Conservation (phyloP, 2,797 vertebrate species). For the Craterocephalus amniculus region DNA sequence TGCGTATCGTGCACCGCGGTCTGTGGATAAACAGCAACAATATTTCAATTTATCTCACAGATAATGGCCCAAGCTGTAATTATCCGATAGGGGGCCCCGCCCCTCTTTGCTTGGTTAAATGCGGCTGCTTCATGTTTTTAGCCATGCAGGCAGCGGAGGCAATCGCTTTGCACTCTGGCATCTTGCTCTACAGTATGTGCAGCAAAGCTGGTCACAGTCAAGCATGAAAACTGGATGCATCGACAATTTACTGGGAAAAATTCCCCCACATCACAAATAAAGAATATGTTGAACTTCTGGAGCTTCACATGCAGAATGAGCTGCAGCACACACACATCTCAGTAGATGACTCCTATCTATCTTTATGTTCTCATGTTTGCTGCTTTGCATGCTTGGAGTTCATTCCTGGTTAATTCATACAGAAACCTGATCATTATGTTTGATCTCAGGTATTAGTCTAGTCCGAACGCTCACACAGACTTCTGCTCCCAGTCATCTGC, state of each 20-base stretch:
- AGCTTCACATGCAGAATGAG: slow-evolving; percentile 23
- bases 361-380: slow-evolving; percentile 20
- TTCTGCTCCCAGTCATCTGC: too few species aligned
- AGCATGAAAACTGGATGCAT: slow-evolving; percentile 36
- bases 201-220: slow-evolving; percentile 34
- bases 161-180: background rate
- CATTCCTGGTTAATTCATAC: slow-evolving; percentile 45
- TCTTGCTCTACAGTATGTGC: slow-evolving; percentile 20
- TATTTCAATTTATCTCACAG: too few species aligned
- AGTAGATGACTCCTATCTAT: background rate
- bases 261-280: slow-evolving; percentile 26
- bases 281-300: slow-evolving; percentile 34
- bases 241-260: slow-evolving; percentile 28
- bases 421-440: slow-evolving; percentile 44
- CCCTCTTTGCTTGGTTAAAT: too few species aligned
- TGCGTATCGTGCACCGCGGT: too few species aligned
- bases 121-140: too few species aligned
- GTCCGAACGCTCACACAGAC: slow-evolving; percentile 36
- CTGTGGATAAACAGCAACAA: too few species aligned
- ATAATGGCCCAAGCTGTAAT: too few species aligned
- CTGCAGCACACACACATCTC: slow-evolving; percentile 9
- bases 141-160: too few species aligned
- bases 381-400: slow-evolving; percentile 44
- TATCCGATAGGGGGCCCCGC: too few species aligned
- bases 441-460: slow-evolving; percentile 53